Percentiles rank a stretch among this genome's conserved stretches.
Evolutionary conservation across 2,797 vertebrate genomes (phyloP).

Genomic region (Ctenopoma multispine): DNA sequence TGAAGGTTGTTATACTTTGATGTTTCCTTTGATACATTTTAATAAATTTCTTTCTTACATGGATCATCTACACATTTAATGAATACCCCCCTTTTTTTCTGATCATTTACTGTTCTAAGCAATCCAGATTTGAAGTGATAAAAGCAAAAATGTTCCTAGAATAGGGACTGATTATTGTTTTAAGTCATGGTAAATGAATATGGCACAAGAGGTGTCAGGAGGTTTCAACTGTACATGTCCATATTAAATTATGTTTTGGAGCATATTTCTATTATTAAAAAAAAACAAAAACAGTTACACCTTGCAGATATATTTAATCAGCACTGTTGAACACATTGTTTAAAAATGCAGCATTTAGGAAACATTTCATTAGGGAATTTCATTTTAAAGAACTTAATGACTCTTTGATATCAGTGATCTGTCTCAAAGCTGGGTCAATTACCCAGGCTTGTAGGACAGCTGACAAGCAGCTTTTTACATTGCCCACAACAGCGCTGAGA

Average conservation of each 20-base stretch:
- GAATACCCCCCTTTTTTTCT: slow-evolving; percentile 18
- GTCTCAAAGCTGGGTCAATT: slow-evolving; percentile 74
- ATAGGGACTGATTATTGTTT: slow-evolving; percentile 2
- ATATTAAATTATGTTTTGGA: no score
- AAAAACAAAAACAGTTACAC: background rate
- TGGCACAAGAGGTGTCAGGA: no score
- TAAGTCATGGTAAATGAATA: slow-evolving; percentile 30
- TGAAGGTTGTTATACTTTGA: slow-evolving; percentile 48
- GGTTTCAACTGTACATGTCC: no score
- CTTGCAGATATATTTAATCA: slow-evolving; percentile 6
- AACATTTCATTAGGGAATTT: slow-evolving; percentile 43
- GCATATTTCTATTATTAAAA: no score
- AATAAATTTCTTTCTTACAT: slow-evolving; percentile 31
- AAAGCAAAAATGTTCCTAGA: slow-evolving; percentile 33
- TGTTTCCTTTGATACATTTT: slow-evolving; percentile 56
- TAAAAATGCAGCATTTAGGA: slow-evolving; percentile 38
- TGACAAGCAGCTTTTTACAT: slow-evolving; percentile 74
- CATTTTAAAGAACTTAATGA: slow-evolving; percentile 66
- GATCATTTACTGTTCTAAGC: slow-evolving; percentile 22
- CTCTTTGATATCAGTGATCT: slow-evolving; percentile 69
- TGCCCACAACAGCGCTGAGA: slow-evolving; percentile 58
- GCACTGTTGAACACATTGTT: slow-evolving; percentile 1
- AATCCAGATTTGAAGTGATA: slow-evolving; percentile 37
- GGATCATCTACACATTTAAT: slow-evolving; percentile 44
- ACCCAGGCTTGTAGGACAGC: slow-evolving; percentile 78